Percentiles rank a stretch among this genome's conserved stretches.
phyloP scores from a whole-genome alignment of 2,888 invertebrate genomes.

The Galerucella pusilla region DNA sequence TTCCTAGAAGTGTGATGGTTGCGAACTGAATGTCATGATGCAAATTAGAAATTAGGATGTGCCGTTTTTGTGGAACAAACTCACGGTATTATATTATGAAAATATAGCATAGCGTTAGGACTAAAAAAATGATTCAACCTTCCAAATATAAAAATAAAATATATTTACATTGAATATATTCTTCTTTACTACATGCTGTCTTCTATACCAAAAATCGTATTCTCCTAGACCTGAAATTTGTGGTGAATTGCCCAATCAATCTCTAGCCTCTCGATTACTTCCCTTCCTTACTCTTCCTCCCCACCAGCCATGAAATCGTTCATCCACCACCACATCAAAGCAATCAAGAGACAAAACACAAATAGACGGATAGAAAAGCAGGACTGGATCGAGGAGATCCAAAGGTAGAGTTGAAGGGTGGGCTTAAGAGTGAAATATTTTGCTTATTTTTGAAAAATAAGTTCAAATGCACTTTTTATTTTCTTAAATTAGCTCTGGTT shows the following conservation, averaged over 20 bases:
- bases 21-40: slow-evolving; percentile 25
- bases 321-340: slow-evolving; percentile 17
- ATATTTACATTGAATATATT: no score
- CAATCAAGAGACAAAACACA: slow-evolving; percentile 31
- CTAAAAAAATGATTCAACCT: no score
- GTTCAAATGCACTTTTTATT: no score
- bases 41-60: slow-evolving; percentile 3
- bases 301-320: neutral
- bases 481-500: no score
- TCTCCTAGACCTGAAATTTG: neutral
- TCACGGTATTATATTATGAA: no score
- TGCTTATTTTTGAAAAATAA: no score
- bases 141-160: no score
- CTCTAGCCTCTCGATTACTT: slow-evolving; percentile 3
- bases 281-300: neutral
- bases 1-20: slow-evolving; percentile 24
- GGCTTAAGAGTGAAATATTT: neutral
- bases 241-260: slow-evolving; percentile 3
- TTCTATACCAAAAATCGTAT: no score
- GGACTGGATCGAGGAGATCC: slow-evolving; percentile 31
- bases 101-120: no score
- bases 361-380: slow-evolving; percentile 45
- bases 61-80: no score
- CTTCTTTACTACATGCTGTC: no score
- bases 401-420: neutral